Base-by-base conservation (phyloP, 2,113 vertebrate species). In the Galeopterus variegatus region DNA sequence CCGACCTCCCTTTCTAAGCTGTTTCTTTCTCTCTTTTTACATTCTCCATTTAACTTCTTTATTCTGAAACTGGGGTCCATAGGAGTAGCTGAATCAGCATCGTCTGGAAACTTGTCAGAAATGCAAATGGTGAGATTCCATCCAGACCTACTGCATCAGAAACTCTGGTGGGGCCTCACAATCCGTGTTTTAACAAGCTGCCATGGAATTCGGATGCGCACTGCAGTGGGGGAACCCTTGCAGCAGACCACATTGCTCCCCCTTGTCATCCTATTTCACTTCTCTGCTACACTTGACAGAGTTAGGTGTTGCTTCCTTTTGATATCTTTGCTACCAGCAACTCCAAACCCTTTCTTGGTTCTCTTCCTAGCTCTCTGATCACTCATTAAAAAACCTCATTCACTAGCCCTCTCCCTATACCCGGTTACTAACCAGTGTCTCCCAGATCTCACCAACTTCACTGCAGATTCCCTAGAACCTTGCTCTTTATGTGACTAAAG, bases 121-220 rank as follows among this genome's bases (percentile, higher is more conserved):
- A 90, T 48, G 7, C 9, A 80, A 6, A 85, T 21, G 58, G 36
- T 26, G 60, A 5, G 83, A 50, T 21, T 28, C 23, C 19, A 14
- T 19, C 18, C 31, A 48, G 54, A 85, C 28, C 65, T 65, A 28
- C 19, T n/a, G 11, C 11, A 36, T 75, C 33, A 62, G 77, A 80
- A 76, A 31, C 18, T 28, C 80, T 24, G 41, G 18, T 80, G 48
- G 54, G 48, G 33, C 54, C 26, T 31, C 23, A 28, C 8, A 23
- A 13, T 17, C 36, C 75, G 50, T 23, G 54, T 60, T 54, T 23
- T 52, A 26, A n/a, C 7, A 70, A 76, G 28, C 7, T 21, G n/a
- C 21, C 8, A 1, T 0, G 3, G 54, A 60, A 64, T 26, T 73
- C 24, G 56, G 54, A 26, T n/a, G 31, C 50, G 54, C 21, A 17